These are phyloP conservation scores for Stenotaenia linearis DNA, from an alignment of 2,888 invertebrate genomes.

Conservation along the genomic window DNA sequence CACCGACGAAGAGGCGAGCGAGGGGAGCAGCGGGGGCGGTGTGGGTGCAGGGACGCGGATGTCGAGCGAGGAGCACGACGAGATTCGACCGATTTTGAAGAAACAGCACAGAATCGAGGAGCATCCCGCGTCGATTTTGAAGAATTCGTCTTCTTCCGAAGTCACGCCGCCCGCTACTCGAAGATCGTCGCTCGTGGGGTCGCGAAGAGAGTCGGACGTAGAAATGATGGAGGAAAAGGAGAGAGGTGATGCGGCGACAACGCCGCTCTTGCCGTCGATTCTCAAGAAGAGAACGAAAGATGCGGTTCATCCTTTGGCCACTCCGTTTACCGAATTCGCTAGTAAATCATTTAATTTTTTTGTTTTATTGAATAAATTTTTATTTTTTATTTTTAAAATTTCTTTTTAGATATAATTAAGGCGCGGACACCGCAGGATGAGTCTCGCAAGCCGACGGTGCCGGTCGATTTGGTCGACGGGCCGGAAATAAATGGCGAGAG, in stretches of 20 bases:
- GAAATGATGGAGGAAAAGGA: neutral
- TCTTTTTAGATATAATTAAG: constrained; percentile 1
- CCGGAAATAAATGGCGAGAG: neutral
- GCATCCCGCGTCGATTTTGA: constrained; percentile 51
- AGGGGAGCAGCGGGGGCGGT: no score
- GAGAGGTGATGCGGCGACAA: neutral
- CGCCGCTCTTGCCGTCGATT: constrained; percentile 28
- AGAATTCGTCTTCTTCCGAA: constrained; percentile 41
- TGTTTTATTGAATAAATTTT: neutral
- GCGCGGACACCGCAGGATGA: neutral
- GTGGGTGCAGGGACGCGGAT: neutral
- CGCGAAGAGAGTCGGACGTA: neutral
- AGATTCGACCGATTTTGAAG: constrained; percentile 64
- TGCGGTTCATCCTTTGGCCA: constrained; percentile 31
- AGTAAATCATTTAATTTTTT: neutral
- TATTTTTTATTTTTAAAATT: neutral
- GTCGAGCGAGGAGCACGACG: constrained; percentile 12
- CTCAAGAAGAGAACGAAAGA: constrained; percentile 17
- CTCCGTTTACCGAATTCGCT: constrained; percentile 13
- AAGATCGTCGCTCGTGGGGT: neutral
- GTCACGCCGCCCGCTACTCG: neutral
- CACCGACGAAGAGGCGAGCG: constrained; percentile 30
- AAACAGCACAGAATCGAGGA: constrained; percentile 56
- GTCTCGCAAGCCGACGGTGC: neutral
- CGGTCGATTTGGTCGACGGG: neutral